Conservation (phyloP, 2,113 vertebrate species). For the Galbula dea region DNA sequence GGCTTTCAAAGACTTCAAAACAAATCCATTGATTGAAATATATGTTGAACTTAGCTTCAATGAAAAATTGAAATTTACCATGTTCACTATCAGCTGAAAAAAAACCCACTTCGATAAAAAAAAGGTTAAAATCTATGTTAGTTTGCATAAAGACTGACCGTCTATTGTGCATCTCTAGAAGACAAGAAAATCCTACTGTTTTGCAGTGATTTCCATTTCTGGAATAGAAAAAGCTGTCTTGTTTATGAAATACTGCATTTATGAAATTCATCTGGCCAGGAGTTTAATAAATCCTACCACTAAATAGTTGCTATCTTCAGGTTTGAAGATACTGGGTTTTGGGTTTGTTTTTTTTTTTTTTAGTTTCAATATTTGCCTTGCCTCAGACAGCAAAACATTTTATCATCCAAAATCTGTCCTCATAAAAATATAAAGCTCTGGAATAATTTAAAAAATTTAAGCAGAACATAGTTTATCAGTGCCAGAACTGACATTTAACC, state of each 20-base stretch:
- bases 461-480: neutral
- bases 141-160: neutral
- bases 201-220: neutral
- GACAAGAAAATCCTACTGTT: neutral
- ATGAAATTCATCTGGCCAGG: neutral
- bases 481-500: neutral
- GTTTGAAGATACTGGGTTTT: neutral
- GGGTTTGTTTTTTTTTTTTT: neutral
- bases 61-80: neutral
- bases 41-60: neutral
- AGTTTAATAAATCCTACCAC: neutral
- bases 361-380: neutral
- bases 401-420: neutral
- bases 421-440: neutral
- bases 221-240: neutral
- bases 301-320: neutral
- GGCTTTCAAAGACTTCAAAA: neutral
- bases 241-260: neutral
- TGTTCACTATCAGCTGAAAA: neutral
- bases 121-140: neutral
- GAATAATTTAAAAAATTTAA: neutral
- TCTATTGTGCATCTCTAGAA: neutral
- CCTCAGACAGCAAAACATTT: neutral
- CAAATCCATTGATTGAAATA: neutral
- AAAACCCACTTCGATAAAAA: neutral